Conservation (phyloP, 1,140 invertebrate genomes). For the Diachasmimorpha longicaudata region DNA sequence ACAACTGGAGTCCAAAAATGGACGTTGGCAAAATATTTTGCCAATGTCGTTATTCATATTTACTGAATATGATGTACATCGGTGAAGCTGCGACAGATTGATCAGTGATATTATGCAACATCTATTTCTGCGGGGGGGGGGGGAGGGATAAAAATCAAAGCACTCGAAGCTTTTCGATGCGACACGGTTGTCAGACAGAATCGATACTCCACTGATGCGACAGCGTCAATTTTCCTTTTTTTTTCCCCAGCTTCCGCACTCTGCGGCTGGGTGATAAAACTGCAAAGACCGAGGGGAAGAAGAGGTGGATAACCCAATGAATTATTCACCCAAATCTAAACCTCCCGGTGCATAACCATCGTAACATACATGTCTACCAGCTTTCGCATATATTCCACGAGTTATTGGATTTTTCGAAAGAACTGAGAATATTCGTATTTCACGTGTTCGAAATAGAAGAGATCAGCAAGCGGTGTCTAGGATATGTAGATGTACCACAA, state of each 20-base stretch:
- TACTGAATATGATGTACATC: not conserved
- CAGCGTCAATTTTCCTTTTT: not conserved
- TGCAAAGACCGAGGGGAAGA: not conserved
- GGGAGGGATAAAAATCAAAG: not conserved
- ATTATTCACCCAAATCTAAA: slow-evolving; percentile 9
- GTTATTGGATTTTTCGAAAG: not conserved
- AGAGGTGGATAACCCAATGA: not conserved
- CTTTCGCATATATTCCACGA: not conserved
- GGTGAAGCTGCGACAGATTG: not conserved
- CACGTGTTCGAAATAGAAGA: slow-evolving; percentile 71
- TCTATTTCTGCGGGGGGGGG: not conserved
- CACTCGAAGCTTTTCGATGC: not conserved
- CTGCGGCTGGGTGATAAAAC: not conserved
- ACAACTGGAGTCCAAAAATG: not conserved
- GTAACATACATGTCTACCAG: not conserved
- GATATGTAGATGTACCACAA: slow-evolving; percentile 67
- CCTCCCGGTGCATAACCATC: not conserved
- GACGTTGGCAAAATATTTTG: not conserved
- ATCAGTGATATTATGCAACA: not conserved
- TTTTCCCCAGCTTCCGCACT: not conserved
- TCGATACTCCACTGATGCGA: slow-evolving; percentile 2
- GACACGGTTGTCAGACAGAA: slow-evolving; percentile 3
- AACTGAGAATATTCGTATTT: slow-evolving; percentile 29
- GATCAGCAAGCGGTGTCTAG: slow-evolving; percentile 66
- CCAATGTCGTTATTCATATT: not conserved